These are phyloP conservation scores for Gila orcuttii DNA, from an alignment of 2,113 vertebrate species.

Conservation along the genomic window DNA sequence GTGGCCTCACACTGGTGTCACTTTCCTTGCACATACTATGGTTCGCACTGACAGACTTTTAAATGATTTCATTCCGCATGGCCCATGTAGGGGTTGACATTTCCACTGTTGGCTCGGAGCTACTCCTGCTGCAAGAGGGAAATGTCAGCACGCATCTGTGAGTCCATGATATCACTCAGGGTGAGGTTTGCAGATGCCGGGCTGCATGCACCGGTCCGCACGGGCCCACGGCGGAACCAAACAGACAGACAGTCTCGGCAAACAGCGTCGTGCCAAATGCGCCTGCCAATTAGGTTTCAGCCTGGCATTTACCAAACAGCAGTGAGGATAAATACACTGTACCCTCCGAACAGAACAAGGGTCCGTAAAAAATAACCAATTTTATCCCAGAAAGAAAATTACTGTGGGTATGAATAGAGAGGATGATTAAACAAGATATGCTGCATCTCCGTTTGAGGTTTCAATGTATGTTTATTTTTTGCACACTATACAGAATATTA, in stretches of 20 bases:
- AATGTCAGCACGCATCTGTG: slow-evolving; percentile 78
- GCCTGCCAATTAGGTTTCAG: slow-evolving; percentile 56
- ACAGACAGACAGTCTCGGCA: slow-evolving; percentile 50
- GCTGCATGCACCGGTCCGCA: slow-evolving; percentile 60
- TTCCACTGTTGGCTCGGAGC: slow-evolving; percentile 68
- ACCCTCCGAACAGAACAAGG: slow-evolving; percentile 1
- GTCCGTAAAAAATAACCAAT: slow-evolving; percentile 38
- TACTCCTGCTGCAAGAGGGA: slow-evolving; percentile 65
- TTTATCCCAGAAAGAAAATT: slow-evolving; percentile 35
- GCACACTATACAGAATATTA: not conserved
- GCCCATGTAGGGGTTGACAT: slow-evolving; percentile 70
- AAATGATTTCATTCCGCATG: slow-evolving; percentile 66
- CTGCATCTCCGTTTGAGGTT: not conserved
- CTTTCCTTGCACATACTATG: slow-evolving; percentile 48
- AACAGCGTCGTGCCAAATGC: slow-evolving; percentile 51
- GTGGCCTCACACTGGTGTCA: not conserved
- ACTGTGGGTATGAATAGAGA: slow-evolving; percentile 30
- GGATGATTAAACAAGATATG: slow-evolving; percentile 42
- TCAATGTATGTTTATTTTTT: not conserved
- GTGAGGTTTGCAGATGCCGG: slow-evolving; percentile 27
- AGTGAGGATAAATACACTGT: slow-evolving; percentile 46
- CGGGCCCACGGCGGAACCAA: slow-evolving; percentile 51
- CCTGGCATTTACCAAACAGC: slow-evolving; percentile 58
- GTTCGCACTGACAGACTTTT: slow-evolving; percentile 63
- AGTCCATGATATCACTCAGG: slow-evolving; percentile 71